Evolutionary conservation across 2,113 vertebrate species (phyloP).

Genomic region (Strigops habroptila): DNA sequence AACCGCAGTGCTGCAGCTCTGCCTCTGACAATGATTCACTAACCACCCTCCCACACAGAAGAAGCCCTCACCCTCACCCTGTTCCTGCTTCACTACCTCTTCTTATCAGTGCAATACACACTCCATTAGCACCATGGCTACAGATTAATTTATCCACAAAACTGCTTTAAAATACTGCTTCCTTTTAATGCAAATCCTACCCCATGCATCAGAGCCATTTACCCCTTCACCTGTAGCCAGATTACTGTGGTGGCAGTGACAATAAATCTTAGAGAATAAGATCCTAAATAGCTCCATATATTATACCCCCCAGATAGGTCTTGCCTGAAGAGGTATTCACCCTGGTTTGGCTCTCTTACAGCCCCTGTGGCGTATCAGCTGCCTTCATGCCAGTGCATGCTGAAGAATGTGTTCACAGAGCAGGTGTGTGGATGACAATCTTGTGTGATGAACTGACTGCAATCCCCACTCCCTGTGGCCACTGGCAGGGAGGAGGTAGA

Average conservation of each 20-base stretch:
- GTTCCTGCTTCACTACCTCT: neutral
- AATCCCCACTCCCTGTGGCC: rapidly evolving
- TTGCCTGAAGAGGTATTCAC: neutral
- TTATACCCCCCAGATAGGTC: rapidly evolving
- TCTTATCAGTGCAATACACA: neutral
- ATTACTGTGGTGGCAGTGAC: neutral
- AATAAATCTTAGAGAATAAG: neutral
- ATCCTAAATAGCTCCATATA: neutral
- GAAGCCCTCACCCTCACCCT: rapidly evolving
- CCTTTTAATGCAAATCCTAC: neutral
- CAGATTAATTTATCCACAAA: neutral
- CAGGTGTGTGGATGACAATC: neutral
- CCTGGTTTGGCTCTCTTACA: neutral
- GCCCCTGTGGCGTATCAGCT: neutral
- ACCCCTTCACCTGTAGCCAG: neutral
- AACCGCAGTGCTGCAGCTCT: rapidly evolving
- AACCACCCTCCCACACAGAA: rapidly evolving
- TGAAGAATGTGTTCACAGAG: rapidly evolving
- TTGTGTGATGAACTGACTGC: too few relatives aligned
- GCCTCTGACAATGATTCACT: neutral
- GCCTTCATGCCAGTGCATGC: neutral
- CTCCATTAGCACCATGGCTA: neutral
- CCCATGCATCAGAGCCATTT: neutral
- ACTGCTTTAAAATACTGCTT: neutral
- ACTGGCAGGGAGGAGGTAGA: neutral